Evolutionary conservation across 2,888 invertebrate species (phyloP).

Genomic region (Sclerodermus sp.): DNA sequence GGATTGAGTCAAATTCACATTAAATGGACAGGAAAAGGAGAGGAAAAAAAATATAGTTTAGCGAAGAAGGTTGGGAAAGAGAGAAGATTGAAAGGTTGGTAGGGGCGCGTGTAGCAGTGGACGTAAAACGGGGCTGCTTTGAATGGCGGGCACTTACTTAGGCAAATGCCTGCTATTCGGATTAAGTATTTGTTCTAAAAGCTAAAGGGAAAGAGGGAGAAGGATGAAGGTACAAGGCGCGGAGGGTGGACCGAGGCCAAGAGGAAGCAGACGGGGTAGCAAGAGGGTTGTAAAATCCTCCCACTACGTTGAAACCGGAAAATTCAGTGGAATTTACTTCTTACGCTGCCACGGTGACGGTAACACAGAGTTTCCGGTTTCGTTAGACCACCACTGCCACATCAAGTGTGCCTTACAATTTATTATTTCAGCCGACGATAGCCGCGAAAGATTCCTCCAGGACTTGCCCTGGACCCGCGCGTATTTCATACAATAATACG

Average conservation of each 20-base stretch:
- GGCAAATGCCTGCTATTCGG: conserved; percentile 53
- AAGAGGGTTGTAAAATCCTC: conserved; percentile 41
- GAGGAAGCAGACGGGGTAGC: conserved; percentile 11
- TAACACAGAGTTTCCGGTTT: conserved; percentile 35
- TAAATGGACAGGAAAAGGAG: conserved; percentile 10
- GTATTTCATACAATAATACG: no score
- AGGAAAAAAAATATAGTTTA: conserved; percentile 7
- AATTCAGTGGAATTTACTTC: conserved; percentile 45
- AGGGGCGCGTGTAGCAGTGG: conserved; percentile 23
- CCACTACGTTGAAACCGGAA: conserved; percentile 32
- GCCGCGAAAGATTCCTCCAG: conserved; percentile 6
- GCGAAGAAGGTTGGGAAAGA: conserved; percentile 5
- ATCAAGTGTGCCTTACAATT: conserved; percentile 25
- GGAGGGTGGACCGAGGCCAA: conserved; percentile 9
- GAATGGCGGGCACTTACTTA: conserved; percentile 54
- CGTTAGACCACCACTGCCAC: conserved; percentile 17
- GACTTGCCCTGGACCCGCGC: no score
- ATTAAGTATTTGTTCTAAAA: conserved; percentile 57
- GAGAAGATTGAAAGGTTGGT: conserved; percentile 17
- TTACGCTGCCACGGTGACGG: conserved; percentile 26
- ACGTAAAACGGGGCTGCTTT: conserved; percentile 45
- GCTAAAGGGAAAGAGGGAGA: conserved; percentile 39
- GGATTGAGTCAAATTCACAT: conserved; percentile 18
- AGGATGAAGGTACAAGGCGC: conserved; percentile 16
- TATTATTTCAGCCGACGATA: conserved; percentile 20